Percentiles rank a stretch among this genome's conserved stretches.
phyloP scores from a whole-genome alignment of 2,113 vertebrate genomes.

The Lepisosteus osseus region DNA sequence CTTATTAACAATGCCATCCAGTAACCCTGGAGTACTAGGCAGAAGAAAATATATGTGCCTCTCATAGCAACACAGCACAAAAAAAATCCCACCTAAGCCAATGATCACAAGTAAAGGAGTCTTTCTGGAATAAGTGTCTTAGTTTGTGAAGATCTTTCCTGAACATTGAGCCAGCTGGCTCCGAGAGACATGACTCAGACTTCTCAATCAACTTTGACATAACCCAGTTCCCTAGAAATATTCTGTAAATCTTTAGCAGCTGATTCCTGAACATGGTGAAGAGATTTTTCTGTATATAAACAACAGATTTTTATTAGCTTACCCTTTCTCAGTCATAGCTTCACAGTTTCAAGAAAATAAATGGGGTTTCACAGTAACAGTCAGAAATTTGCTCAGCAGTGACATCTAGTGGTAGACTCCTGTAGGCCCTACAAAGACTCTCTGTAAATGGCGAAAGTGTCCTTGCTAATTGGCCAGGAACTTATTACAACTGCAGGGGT shows the following conservation, averaged over 20 bases:
- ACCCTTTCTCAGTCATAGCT: slow-evolving; percentile 28
- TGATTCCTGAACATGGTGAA: not conserved
- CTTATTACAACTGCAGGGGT: too few species aligned
- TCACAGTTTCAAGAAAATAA: slow-evolving; percentile 10
- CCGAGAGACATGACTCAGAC: not conserved
- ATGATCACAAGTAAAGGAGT: too few species aligned
- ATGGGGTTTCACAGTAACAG: slow-evolving; percentile 2
- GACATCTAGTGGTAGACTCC: slow-evolving; percentile 60
- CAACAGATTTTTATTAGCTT: not conserved
- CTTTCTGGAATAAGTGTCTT: too few species aligned
- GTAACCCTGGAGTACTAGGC: too few species aligned
- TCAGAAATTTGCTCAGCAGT: slow-evolving; percentile 44
- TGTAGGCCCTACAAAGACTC: too few species aligned
- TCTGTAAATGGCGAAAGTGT: too few species aligned
- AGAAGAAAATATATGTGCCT: too few species aligned
- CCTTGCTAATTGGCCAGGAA: too few species aligned
- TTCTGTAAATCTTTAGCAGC: not conserved
- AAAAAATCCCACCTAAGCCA: too few species aligned
- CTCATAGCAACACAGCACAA: too few species aligned
- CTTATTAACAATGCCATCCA: too few species aligned
- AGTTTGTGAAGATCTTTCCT: not conserved
- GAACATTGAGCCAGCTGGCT: not conserved
- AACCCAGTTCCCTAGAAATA: not conserved
- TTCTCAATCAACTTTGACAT: not conserved
- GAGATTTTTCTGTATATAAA: not conserved